Evolutionary conservation across 2,797 vertebrate species (phyloP), one percentile per base, ranked within the genome.

Genomic region (Acipenser ruthenus): DNA sequence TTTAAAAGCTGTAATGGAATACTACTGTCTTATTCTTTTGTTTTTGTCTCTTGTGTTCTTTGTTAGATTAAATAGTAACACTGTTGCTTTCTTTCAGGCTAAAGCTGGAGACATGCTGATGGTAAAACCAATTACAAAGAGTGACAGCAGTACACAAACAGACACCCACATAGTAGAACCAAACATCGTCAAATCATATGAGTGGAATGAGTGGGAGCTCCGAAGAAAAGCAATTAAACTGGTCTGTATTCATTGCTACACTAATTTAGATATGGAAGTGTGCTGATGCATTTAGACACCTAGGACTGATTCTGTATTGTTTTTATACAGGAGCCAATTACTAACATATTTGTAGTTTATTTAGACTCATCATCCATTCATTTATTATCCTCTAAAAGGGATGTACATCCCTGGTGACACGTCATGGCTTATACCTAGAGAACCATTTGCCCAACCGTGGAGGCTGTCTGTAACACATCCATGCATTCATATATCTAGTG

Each of bases 161-260:
- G 94, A 95, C 50, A 84, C 85, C n/a, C 96, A 99, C 66, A 87
- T 93, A 7, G 58, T 95, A 76, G 91, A 92, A 77, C 86, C 88
- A 56, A 91, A 90, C 75, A 86, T 92, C 10, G 84, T 87, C 65
- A 86, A 71, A 67, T 83, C 90, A 0, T 96, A 97, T 0, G 91
- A 97, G 72, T 99, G 95, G 96, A 98, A 98, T 63, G 95, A 98
- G 83, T 97, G 95, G 96, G 91, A 94, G 70, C 82, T 97, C 69
- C 83, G 94, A 72, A 88, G 93, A 78, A 92, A 93, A 88, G 95
- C 95, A 50, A 86, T 97, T 74, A 92, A 92, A 87, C 69, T 95
- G 93, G 96, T 99, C 78, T 84, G 90, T 81, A 78, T 73, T 50
- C 15, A 13, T 12, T 49, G 37, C 37, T 4, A 37, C 37, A 37